Conservation (phyloP, 2,113 vertebrate species). For the Thamnaconus septentrionalis region DNA sequence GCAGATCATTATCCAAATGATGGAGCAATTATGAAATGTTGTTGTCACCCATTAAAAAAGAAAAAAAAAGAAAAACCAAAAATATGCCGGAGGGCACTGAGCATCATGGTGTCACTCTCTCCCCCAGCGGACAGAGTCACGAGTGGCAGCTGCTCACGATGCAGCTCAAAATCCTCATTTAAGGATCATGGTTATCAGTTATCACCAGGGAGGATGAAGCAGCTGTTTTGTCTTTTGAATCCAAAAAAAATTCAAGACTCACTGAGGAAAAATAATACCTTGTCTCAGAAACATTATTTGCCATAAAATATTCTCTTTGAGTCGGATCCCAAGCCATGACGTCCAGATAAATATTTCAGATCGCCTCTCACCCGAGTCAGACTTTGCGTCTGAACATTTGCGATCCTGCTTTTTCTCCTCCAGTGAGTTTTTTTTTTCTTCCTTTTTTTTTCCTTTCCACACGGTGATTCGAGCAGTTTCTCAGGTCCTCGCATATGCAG, state of each 20-base stretch:
- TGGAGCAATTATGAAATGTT: constrained; percentile 43
- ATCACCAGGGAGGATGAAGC: not conserved
- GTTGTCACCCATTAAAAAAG: constrained; percentile 2
- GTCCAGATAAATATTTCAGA: constrained; percentile 28
- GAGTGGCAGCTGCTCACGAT: not conserved
- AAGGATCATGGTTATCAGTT: constrained; percentile 22
- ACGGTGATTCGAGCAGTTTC: constrained; percentile 10
- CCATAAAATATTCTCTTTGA: no score
- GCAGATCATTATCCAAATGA: constrained; percentile 39
- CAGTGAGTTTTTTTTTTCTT: not conserved
- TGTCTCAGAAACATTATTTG: no score
- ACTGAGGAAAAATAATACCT: not conserved
- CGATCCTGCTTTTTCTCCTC: constrained; percentile 9
- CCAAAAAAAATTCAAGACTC: not conserved
- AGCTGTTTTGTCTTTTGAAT: not conserved
- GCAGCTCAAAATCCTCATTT: constrained; percentile 31
- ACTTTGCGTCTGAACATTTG: constrained; percentile 8
- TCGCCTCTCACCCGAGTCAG: constrained; percentile 20
- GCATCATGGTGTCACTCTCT: not conserved
- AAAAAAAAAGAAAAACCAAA: no score
- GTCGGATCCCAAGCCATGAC: not conserved
- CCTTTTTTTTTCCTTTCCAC: not conserved
- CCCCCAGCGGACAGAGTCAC: no score
- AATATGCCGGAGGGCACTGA: constrained; percentile 11
- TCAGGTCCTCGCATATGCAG: constrained; percentile 38